A percentile compares a stretch with the other conserved stretches of the same genome.
phyloP scores from a whole-genome alignment of 1,140 invertebrate genomes.

The Rhizoglyphus robini region DNA sequence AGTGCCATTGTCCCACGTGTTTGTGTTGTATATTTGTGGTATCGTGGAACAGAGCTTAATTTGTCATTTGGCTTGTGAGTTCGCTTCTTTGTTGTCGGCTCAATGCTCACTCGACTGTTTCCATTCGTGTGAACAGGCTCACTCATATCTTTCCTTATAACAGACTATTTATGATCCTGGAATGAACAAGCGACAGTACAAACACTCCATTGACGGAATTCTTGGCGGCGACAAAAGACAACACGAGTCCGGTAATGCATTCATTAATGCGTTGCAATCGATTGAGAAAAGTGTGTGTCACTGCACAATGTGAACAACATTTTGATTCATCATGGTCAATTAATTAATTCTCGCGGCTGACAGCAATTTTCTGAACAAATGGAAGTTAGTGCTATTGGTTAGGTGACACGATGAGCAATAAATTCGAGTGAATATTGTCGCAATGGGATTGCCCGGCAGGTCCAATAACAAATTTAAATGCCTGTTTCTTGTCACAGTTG shows the following conservation, averaged over 20 bases:
- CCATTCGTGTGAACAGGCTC: too few relatives aligned
- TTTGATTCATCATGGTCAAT: too few relatives aligned
- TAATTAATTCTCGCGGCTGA: not conserved
- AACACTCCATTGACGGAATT: conserved; percentile 29
- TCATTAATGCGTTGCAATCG: too few relatives aligned
- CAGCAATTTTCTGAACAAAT: not conserved
- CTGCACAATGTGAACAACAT: too few relatives aligned
- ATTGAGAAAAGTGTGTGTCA: too few relatives aligned
- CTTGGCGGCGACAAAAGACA: conserved; percentile 21
- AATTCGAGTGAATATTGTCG: not conserved
- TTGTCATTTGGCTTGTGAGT: too few relatives aligned
- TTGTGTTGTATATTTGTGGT: too few relatives aligned
- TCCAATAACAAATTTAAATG: not conserved
- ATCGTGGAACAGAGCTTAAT: too few relatives aligned
- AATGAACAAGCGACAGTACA: conserved; percentile 20
- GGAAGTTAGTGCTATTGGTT: not conserved
- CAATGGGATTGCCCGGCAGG: not conserved
- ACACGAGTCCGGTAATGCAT: not conserved
- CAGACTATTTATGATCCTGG: conserved; percentile 46
- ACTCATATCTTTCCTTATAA: too few relatives aligned
- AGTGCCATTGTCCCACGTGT: too few relatives aligned
- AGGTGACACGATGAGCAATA: not conserved
- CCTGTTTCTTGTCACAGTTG: not conserved
- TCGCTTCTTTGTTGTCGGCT: too few relatives aligned
- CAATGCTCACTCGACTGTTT: conserved; percentile 72